A percentile compares a stretch with the other conserved stretches of the same genome.
Conservation (phyloP, 2,113 vertebrate species). For the Myrmophylax atrothorax region DNA sequence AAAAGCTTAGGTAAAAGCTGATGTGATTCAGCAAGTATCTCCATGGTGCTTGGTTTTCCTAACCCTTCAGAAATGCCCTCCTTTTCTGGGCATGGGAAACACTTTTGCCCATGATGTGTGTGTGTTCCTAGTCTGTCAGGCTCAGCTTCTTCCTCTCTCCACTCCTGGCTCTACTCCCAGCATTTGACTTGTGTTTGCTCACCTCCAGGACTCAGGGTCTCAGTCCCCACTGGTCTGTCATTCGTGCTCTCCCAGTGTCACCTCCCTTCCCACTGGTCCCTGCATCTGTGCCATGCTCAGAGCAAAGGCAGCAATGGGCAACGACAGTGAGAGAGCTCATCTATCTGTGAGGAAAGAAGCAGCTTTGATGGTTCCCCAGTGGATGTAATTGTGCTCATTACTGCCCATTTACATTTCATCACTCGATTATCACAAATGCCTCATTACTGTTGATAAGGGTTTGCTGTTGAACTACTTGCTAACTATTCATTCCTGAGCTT, state of each 20-base stretch:
- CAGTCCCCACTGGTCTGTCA: rapidly evolving
- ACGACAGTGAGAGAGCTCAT: conserved; percentile 78
- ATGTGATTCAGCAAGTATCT: neutral
- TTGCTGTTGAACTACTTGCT: conserved; percentile 71
- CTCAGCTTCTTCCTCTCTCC: neutral
- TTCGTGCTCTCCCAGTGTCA: neutral
- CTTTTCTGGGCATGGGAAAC: neutral
- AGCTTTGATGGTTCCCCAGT: conserved; percentile 81
- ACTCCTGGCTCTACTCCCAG: neutral
- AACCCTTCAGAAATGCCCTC: neutral
- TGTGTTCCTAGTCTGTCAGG: neutral
- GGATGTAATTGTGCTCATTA: conserved; percentile 90
- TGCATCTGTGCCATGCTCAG: neutral
- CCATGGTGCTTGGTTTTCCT: neutral
- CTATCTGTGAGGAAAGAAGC: conserved; percentile 80
- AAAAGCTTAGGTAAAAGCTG: neutral
- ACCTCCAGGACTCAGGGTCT: neutral
- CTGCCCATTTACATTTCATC: conserved; percentile 95
- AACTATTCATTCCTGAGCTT: conserved; percentile 76
- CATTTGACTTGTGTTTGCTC: neutral
- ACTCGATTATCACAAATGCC: conserved; percentile 86
- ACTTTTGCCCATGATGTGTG: rapidly evolving
- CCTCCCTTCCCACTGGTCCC: neutral
- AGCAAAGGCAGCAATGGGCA: conserved; percentile 49
- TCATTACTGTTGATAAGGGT: conserved; percentile 82